phyloP scores from a whole-genome alignment of 2,113 vertebrate genomes.

The Serinus canaria region DNA sequence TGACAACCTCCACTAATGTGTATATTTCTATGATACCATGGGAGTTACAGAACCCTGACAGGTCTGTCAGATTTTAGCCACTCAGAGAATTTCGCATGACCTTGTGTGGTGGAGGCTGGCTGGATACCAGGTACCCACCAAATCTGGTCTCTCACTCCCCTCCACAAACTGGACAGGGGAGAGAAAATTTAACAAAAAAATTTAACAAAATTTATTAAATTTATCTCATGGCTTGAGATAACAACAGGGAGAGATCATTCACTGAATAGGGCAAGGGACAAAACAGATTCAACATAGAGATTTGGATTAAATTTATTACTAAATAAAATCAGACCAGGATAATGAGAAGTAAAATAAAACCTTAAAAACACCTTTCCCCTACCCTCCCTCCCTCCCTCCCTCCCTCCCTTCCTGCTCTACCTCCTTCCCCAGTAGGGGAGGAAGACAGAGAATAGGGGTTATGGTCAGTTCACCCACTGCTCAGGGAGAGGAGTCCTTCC shows the following conservation, averaged over 20 bases:
- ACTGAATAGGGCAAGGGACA: neutral
- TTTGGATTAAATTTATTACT: neutral
- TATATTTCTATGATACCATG: neutral
- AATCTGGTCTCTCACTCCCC: neutral
- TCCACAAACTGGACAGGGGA: neutral
- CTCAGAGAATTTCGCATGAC: neutral
- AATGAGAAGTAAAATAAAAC: neutral
- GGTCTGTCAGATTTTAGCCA: neutral
- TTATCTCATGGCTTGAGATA: neutral
- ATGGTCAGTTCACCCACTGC: neutral
- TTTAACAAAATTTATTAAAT: neutral
- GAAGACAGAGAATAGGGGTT: neutral
- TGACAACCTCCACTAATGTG: neutral
- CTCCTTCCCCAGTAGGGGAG: neutral
- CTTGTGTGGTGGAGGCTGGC: neutral
- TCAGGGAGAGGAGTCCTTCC: neutral
- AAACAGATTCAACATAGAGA: neutral
- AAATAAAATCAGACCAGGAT: neutral
- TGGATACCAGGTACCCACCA: neutral
- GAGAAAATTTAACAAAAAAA: neutral
- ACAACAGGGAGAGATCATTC: fast-evolving
- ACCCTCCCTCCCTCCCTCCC: neutral
- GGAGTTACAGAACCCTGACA: neutral
- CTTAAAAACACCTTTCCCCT: neutral
- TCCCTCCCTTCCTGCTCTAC: neutral